Evolutionary conservation across 2,797 vertebrate genomes (phyloP).

Genomic region (Pseudochirops corinnae): DNA sequence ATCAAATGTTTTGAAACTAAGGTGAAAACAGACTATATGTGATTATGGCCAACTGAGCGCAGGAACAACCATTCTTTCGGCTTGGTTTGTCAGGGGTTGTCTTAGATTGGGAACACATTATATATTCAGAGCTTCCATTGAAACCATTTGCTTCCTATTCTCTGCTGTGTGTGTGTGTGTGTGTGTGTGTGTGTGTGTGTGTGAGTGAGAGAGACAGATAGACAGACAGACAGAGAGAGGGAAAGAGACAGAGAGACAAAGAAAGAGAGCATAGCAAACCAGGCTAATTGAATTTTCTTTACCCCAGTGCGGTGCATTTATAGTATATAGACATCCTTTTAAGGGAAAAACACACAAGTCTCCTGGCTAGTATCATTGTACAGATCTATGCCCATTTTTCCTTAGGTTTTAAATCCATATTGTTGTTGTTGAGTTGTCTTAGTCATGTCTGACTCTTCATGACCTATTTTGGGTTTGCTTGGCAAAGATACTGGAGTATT

Average conservation of each 20-base stretch:
- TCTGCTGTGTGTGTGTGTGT: background rate
- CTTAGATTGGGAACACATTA: background rate
- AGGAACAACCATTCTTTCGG: background rate
- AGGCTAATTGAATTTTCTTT: background rate
- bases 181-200: background rate
- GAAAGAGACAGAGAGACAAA: background rate
- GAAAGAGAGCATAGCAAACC: background rate
- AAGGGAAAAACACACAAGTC: background rate
- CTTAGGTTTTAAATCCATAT: background rate
- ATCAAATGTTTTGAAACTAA: background rate
- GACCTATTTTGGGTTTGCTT: background rate
- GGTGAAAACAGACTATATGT: constrained; percentile 3
- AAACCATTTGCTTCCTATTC: background rate
- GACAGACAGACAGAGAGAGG: background rate
- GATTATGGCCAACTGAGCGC: background rate
- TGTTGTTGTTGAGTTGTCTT: background rate
- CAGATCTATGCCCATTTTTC: background rate
- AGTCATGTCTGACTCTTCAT: background rate
- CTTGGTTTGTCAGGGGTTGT: background rate
- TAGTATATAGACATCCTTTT: background rate
- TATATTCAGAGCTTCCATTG: background rate
- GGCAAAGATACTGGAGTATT: background rate
- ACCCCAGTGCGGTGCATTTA: background rate
- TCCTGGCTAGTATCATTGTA: background rate
- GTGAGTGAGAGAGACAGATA: too few relatives aligned